Conservation (phyloP, 2,797 vertebrate genomes). For the Acanthurus lineatus region DNA sequence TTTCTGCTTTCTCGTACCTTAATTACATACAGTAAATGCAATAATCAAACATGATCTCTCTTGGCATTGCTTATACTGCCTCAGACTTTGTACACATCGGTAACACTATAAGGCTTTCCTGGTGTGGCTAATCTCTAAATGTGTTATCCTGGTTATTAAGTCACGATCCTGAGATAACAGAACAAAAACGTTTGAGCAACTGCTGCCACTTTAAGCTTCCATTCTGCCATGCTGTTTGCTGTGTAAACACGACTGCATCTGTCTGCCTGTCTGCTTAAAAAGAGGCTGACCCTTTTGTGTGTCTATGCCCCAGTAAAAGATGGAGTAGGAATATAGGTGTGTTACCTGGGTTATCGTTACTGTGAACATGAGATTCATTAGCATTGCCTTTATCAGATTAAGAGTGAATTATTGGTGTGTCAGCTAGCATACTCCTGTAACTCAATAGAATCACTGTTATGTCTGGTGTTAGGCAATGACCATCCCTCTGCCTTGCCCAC, state of each 20-base stretch:
- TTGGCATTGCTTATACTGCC: slow-evolving; percentile 1
- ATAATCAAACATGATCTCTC: slow-evolving; percentile 20
- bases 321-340: slow-evolving; percentile 8
- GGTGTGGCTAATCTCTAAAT: slow-evolving; percentile 33
- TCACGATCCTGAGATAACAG: slow-evolving; percentile 36
- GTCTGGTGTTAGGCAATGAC: background rate
- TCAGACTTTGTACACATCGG: slow-evolving; percentile 44
- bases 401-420: background rate
- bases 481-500: background rate
- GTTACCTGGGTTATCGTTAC: background rate
- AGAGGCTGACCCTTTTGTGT: slow-evolving; percentile 23
- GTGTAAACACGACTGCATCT: slow-evolving; percentile 27
- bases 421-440: background rate
- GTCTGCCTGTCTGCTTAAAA: slow-evolving; percentile 10
- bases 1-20: slow-evolving; percentile 30
- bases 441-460: background rate
- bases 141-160: slow-evolving; percentile 43
- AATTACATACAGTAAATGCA: slow-evolving; percentile 25
- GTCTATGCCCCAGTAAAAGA: slow-evolving; percentile 1
- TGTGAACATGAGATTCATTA: slow-evolving; percentile 1
- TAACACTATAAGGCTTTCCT: background rate
- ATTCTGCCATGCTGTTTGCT: slow-evolving; percentile 27
- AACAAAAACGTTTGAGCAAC: slow-evolving; percentile 39
- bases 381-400: background rate
- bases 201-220: slow-evolving; percentile 12